Percentiles rank a stretch among this genome's conserved stretches.
Conservation (phyloP, 2,797 vertebrate species). For the Borostomias antarcticus region DNA sequence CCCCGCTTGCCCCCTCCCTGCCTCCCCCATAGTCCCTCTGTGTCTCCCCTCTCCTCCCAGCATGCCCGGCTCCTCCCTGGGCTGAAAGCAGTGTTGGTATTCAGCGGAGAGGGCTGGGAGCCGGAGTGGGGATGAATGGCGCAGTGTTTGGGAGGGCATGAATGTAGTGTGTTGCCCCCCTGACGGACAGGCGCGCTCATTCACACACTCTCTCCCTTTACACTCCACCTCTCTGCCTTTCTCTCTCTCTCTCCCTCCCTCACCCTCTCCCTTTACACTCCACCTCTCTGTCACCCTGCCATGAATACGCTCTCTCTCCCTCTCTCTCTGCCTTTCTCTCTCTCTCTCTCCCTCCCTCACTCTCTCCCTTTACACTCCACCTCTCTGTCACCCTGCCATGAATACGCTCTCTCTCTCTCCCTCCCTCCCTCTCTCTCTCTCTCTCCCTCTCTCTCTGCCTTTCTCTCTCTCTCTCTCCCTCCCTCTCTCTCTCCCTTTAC, state of each 20-base stretch:
- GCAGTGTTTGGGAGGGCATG: conserved; percentile 69
- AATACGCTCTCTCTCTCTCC: no score
- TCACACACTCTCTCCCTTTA: conserved; percentile 57
- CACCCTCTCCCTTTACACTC: no score
- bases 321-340: conserved; percentile 16
- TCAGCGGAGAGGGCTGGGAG: conserved; percentile 42
- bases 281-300: conserved; percentile 12
- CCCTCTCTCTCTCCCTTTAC: no score
- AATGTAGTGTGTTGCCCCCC: conserved; percentile 60
- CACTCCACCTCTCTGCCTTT: conserved; percentile 9
- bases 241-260: no score
- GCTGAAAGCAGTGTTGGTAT: conserved; percentile 52
- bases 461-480: no score
- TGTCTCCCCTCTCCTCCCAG: conserved; percentile 1
- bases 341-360: no score
- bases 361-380: no score
- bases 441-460: no score
- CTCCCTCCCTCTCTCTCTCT: not conserved
- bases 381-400: no score
- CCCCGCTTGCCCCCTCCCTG: conserved; percentile 38
- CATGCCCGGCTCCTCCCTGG: conserved; percentile 26
- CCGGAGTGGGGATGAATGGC: conserved; percentile 69
- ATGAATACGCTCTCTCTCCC: conserved; percentile 48
- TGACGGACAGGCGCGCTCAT: conserved; percentile 65
- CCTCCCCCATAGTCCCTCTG: conserved; percentile 25